Percentiles rank a stretch among this genome's conserved stretches.
Conservation (phyloP, 2,113 vertebrate genomes). For the Charadrius vociferus region DNA sequence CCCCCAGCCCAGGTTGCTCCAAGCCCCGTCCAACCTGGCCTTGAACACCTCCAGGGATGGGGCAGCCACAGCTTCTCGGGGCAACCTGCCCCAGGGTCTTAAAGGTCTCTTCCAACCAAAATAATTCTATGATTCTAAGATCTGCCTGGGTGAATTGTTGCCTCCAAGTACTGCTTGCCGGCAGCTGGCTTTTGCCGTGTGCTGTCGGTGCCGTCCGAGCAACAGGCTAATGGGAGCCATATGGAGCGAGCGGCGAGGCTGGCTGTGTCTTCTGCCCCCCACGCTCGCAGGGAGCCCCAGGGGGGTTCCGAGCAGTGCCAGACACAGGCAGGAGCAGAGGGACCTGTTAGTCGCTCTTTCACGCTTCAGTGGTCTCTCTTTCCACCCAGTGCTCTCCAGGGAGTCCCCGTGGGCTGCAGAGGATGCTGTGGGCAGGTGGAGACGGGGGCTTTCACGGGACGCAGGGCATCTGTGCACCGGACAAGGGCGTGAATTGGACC, state of each 20-base stretch:
- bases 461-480: rapidly evolving
- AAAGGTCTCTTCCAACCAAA: not conserved
- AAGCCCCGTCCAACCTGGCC: not conserved
- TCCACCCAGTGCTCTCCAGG: not conserved
- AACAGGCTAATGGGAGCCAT: not conserved
- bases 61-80: not conserved
- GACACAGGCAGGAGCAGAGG: conserved; percentile 21
- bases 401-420: not conserved
- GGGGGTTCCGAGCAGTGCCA: not conserved
- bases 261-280: not conserved
- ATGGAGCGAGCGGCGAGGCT: not conserved
- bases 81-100: not conserved
- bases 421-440: not conserved
- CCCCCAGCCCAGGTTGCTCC: not conserved
- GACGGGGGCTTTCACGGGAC: rapidly evolving
- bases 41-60: not conserved
- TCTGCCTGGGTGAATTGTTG: rapidly evolving
- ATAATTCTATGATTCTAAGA: not conserved
- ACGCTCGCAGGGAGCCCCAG: not conserved
- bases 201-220: not conserved
- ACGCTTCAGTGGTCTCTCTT: conserved; percentile 1
- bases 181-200: not conserved
- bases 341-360: conserved; percentile 32
- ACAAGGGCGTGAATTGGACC: not conserved
- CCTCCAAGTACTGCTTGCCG: not conserved